phyloP scores from a whole-genome alignment of 2,888 invertebrate genomes.

The Oscheius sp. region DNA sequence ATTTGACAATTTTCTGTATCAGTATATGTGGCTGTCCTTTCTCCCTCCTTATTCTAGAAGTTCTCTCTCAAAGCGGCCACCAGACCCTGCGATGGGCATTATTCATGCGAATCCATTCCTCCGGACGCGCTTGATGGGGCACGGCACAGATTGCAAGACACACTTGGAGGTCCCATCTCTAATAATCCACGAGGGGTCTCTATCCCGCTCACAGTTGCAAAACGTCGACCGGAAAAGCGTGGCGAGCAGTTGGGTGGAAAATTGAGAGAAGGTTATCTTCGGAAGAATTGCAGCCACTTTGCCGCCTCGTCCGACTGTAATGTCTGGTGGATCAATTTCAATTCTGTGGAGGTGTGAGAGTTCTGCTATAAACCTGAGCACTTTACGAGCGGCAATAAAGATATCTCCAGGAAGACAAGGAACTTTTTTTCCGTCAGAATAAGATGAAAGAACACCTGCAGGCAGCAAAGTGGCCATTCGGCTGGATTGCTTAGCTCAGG shows the following conservation, averaged over 20 bases:
- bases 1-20: too few species aligned
- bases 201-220: neutral
- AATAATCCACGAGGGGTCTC: too few species aligned
- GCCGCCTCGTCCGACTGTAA: neutral
- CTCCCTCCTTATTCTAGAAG: constrained; percentile 16
- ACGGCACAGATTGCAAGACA: constrained; percentile 21
- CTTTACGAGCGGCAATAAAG: neutral
- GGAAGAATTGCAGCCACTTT: neutral
- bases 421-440: too few species aligned
- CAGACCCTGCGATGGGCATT: constrained; percentile 20
- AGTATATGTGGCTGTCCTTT: too few species aligned
- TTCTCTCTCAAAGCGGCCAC: constrained; percentile 17
- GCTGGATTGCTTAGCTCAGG: too few species aligned
- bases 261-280: neutral
- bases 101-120: constrained; percentile 36
- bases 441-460: too few species aligned
- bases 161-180: constrained; percentile 11
- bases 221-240: neutral
- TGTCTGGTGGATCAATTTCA: neutral
- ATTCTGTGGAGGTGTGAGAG: constrained; percentile 14
- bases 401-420: neutral
- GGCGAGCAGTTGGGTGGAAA: neutral
- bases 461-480: too few species aligned
- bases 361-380: constrained; percentile 6
- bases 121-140: constrained; percentile 22